Percentiles rank a stretch among this genome's conserved stretches.
These are phyloP conservation scores for Platalea minor DNA, from an alignment of 2,797 vertebrate genomes.

Conservation along the genomic window DNA sequence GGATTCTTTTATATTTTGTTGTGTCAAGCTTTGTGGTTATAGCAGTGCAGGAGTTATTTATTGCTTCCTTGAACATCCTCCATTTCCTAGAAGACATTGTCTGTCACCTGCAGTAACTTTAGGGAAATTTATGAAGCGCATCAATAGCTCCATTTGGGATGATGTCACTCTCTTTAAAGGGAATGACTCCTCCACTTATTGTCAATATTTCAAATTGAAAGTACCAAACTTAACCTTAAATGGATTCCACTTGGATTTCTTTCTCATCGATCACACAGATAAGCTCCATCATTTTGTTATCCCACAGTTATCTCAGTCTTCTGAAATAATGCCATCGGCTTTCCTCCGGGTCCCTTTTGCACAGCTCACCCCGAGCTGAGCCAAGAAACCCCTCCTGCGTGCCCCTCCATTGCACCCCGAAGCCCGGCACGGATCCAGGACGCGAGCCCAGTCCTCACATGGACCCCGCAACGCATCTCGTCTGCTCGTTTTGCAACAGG, in stretches of 20 bases:
- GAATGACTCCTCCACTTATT: conserved; percentile 38
- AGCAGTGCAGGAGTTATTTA: conserved; percentile 30
- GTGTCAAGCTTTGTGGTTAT: not conserved
- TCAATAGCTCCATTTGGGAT: conserved; percentile 49
- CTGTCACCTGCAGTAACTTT: conserved; percentile 44
- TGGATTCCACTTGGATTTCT: conserved; percentile 10
- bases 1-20: not conserved
- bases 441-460: not conserved
- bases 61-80: not conserved
- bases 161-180: conserved; percentile 51
- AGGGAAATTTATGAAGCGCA: conserved; percentile 29
- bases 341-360: not conserved
- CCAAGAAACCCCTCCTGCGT: not conserved
- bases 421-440: not conserved
- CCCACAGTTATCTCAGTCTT: not conserved
- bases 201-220: conserved; percentile 49
- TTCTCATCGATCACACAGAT: not conserved
- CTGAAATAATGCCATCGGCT: not conserved
- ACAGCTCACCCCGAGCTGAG: not conserved
- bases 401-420: not conserved
- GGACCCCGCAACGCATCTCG: not conserved
- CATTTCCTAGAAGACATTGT: conserved; percentile 43
- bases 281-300: not conserved
- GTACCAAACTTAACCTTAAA: not conserved
- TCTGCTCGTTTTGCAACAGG: not conserved